phyloP scores from a whole-genome alignment of 2,113 vertebrate genomes.

The Dascyllus trimaculatus region DNA sequence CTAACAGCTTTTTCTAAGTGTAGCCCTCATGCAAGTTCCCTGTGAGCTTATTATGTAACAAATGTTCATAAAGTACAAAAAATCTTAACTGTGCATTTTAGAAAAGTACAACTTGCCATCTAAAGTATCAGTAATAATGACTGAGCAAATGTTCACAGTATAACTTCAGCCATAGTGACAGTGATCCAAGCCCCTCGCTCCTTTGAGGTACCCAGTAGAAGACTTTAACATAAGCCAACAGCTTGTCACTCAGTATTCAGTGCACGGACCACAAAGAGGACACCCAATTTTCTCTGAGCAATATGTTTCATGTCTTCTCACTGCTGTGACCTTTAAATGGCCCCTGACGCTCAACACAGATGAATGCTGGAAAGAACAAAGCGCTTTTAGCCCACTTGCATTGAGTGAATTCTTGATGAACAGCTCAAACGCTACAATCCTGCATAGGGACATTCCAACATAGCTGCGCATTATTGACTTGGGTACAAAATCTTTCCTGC shows the following conservation, averaged over 20 bases:
- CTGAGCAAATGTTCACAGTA: slow-evolving; percentile 14
- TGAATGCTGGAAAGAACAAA: slow-evolving; percentile 48
- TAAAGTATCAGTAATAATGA: slow-evolving; percentile 23
- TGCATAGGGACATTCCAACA: slow-evolving; percentile 40
- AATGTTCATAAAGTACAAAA: slow-evolving; percentile 4
- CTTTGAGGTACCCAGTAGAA: slow-evolving; percentile 19
- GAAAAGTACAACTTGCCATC: background rate
- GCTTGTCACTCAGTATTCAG: slow-evolving; percentile 56
- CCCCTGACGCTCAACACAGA: slow-evolving; percentile 44
- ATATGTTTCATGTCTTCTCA: slow-evolving; percentile 45
- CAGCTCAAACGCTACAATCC: slow-evolving; percentile 36
- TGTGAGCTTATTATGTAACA: slow-evolving; percentile 7
- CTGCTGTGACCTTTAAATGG: slow-evolving; percentile 63
- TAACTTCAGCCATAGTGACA: slow-evolving; percentile 23
- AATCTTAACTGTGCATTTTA: slow-evolving; percentile 7
- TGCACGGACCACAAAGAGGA: slow-evolving; percentile 22
- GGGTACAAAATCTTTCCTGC: slow-evolving; percentile 51
- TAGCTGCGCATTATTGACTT: slow-evolving; percentile 60
- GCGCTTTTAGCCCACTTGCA: slow-evolving; percentile 55
- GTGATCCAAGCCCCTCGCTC: slow-evolving; percentile 20
- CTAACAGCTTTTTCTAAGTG: background rate
- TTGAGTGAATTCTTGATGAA: slow-evolving; percentile 52
- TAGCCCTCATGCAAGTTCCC: background rate
- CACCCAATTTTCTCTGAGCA: slow-evolving; percentile 42
- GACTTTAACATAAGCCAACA: slow-evolving; percentile 48